These are phyloP conservation scores for Sphaerophoria rueppellii DNA, from an alignment of 2,888 invertebrate genomes.

Conservation along the genomic window DNA sequence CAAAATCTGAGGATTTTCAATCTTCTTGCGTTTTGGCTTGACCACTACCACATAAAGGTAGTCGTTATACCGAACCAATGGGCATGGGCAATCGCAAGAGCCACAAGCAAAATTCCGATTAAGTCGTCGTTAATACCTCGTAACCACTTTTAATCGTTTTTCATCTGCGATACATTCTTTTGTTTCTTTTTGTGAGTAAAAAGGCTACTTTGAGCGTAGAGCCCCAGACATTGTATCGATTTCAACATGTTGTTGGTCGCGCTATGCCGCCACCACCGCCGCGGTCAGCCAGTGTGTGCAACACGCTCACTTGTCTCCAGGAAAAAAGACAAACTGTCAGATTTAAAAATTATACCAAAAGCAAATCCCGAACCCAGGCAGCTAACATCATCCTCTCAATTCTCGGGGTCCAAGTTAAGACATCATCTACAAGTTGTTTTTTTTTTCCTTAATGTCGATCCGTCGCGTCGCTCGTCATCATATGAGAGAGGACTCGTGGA, in stretches of 20 bases:
- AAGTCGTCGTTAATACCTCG: slow-evolving; percentile 72
- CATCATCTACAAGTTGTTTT: slow-evolving; percentile 52
- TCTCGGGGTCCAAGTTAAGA: slow-evolving; percentile 66
- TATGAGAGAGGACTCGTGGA: slow-evolving; percentile 10
- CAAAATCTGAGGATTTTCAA: slow-evolving; percentile 40
- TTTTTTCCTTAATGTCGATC: slow-evolving; percentile 7
- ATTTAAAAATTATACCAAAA: slow-evolving; percentile 59
- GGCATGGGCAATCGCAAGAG: slow-evolving; percentile 49
- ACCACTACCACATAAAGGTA: background rate
- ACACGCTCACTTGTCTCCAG: slow-evolving; percentile 68
- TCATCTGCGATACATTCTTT: slow-evolving; percentile 65
- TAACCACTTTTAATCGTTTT: slow-evolving; percentile 73
- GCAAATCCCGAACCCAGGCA: slow-evolving; percentile 28
- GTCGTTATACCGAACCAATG: background rate
- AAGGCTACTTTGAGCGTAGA: slow-evolving; percentile 50
- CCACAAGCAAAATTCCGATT: slow-evolving; percentile 73
- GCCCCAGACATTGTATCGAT: slow-evolving; percentile 70
- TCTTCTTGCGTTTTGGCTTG: background rate
- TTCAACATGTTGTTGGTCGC: slow-evolving; percentile 70
- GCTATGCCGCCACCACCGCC: slow-evolving; percentile 16
- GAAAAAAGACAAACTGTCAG: slow-evolving; percentile 72
- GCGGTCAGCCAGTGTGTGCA: slow-evolving; percentile 26
- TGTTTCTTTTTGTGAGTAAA: slow-evolving; percentile 48
- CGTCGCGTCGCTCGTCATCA: slow-evolving; percentile 14
- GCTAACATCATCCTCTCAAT: background rate